Conservation (phyloP, 2,888 invertebrate genomes). For the Terebella lapidaria region DNA sequence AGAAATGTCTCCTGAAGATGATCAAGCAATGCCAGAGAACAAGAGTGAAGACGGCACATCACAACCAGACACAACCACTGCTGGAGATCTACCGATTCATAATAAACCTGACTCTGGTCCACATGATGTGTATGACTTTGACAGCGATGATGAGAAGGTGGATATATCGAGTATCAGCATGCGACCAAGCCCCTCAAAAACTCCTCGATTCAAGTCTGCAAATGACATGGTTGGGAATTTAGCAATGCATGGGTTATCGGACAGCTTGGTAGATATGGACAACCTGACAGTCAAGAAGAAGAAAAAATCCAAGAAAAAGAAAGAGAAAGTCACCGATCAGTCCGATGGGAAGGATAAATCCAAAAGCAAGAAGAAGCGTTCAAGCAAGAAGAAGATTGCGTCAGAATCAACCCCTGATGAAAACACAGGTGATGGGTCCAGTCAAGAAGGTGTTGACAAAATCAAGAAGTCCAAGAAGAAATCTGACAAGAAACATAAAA, state of each 20-base stretch:
- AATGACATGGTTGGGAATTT: not conserved
- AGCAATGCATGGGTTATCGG: not conserved
- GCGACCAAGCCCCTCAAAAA: not conserved
- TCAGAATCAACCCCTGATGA: no score
- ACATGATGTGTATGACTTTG: slow-evolving; percentile 6
- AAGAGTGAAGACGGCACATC: not conserved
- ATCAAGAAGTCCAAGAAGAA: not conserved
- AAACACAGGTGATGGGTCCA: not conserved
- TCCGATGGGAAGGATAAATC: not conserved
- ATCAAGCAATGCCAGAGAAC: not conserved
- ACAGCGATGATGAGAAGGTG: slow-evolving; percentile 1
- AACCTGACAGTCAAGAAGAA: not conserved
- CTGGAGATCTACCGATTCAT: not conserved
- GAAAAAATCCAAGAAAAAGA: not conserved
- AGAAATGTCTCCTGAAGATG: no score
- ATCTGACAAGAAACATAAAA: not conserved
- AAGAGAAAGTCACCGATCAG: not conserved
- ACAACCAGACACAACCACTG: not conserved
- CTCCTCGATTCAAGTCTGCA: not conserved
- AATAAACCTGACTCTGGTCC: not conserved
- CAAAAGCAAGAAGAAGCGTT: not conserved
- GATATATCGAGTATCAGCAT: not conserved
- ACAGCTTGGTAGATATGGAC: not conserved
- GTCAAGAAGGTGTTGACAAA: not conserved
- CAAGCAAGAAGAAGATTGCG: not conserved